These are phyloP conservation scores for Perizoma flavofasciatum DNA, from an alignment of 2,888 invertebrate genomes.

Conservation along the genomic window DNA sequence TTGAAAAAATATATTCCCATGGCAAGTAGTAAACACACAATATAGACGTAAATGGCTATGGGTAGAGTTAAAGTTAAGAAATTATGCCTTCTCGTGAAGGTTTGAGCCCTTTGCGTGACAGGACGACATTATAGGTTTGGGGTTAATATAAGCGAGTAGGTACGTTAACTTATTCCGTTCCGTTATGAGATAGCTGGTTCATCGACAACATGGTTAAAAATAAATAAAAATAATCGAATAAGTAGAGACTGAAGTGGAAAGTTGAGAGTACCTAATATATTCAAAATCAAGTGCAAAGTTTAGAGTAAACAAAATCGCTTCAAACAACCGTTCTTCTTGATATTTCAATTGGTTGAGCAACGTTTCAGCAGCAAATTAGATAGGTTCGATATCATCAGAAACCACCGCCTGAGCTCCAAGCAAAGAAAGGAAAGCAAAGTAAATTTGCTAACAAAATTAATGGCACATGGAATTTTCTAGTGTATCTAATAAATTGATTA, in stretches of 20 bases:
- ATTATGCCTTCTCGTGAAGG: slow-evolving; percentile 31
- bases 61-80: slow-evolving; percentile 29
- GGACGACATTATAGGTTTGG: slow-evolving; percentile 39
- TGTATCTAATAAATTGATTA: slow-evolving; percentile 16
- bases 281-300: too few relatives aligned
- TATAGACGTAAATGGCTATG: neutral
- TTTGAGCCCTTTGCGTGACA: slow-evolving; percentile 42
- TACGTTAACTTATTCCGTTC: slow-evolving; percentile 33
- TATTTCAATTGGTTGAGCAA: too few relatives aligned
- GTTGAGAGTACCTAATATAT: too few relatives aligned
- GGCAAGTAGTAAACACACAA: neutral
- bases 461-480: slow-evolving; percentile 2
- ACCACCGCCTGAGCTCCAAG: too few relatives aligned
- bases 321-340: too few relatives aligned
- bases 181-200: slow-evolving; percentile 4
- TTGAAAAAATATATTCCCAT: too few relatives aligned
- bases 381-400: too few relatives aligned
- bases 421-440: neutral
- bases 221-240: too few relatives aligned
- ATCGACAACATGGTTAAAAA: too few relatives aligned
- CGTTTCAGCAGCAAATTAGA: too few relatives aligned
- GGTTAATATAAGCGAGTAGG: slow-evolving; percentile 33
- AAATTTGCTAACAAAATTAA: slow-evolving; percentile 13
- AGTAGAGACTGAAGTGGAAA: too few relatives aligned
- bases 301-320: too few relatives aligned